Evolutionary conservation across 2,797 vertebrate genomes (phyloP).

Genomic region (Cercopithecus diana): DNA sequence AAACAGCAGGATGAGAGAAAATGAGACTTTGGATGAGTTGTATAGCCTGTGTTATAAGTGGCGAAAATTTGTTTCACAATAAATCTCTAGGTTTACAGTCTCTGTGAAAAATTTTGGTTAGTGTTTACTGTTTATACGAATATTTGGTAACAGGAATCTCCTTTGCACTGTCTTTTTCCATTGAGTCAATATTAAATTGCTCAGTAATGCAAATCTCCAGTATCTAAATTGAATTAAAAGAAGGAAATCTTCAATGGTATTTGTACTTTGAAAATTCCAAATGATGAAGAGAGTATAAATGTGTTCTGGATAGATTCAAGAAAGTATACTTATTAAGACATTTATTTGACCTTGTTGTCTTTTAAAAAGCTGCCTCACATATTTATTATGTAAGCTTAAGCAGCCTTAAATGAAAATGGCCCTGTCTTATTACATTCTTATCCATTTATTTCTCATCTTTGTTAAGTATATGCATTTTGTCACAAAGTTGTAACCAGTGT

Average conservation of each 20-base stretch:
- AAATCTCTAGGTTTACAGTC: neutral
- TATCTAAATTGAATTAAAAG: conserved; percentile 31
- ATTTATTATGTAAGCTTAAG: conserved; percentile 1
- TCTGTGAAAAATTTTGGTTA: neutral
- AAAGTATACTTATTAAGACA: neutral
- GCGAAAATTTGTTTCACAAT: neutral
- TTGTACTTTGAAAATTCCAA: conserved; percentile 28
- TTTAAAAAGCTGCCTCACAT: neutral
- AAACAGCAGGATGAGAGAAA: neutral
- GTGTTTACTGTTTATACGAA: neutral
- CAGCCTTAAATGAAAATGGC: conserved; percentile 11
- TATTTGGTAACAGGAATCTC: neutral
- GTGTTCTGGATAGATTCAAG: neutral
- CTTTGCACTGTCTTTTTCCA: neutral
- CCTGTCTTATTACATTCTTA: neutral
- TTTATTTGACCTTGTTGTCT: conserved; percentile 4
- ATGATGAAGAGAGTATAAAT: neutral
- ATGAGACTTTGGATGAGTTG: neutral
- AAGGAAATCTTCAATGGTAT: neutral
- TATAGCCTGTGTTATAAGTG: neutral
- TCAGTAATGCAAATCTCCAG: neutral
- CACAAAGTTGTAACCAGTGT: neutral
- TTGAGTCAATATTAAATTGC: neutral
- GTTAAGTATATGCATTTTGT: neutral
- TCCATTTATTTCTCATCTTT: conserved; percentile 26